A percentile compares a stretch with the other conserved stretches of the same genome.
These are phyloP conservation scores for Luperina nickerlii DNA, from an alignment of 2,888 invertebrate genomes.

Conservation along the genomic window DNA sequence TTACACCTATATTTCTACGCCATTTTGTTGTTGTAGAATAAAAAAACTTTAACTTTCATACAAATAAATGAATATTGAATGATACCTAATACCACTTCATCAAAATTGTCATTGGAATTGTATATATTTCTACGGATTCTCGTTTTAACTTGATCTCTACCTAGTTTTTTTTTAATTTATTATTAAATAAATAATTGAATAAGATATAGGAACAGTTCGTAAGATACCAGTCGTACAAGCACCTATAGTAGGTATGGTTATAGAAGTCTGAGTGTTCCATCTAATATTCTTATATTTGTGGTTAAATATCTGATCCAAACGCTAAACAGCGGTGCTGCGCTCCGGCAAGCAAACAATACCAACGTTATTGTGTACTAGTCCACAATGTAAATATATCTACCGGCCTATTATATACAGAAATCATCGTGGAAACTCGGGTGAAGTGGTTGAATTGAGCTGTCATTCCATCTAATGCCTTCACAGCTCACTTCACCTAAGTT, in stretches of 20 bases:
- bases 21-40: background rate
- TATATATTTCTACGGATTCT: background rate
- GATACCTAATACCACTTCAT: background rate
- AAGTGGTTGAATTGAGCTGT: background rate
- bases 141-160: background rate
- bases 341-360: background rate
- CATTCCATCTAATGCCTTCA: background rate
- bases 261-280: background rate
- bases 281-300: background rate
- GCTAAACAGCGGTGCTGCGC: background rate
- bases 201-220: background rate
- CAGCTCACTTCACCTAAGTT: background rate
- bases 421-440: background rate
- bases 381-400: background rate
- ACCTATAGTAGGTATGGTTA: background rate
- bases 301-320: background rate
- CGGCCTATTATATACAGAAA: background rate
- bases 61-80: background rate
- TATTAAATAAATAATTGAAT: background rate
- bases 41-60: background rate
- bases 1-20: background rate
- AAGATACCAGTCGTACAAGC: background rate
- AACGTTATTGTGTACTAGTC: background rate
- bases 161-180: background rate
- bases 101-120: background rate